These are phyloP conservation scores for Drosophila paulistorum DNA, from an alignment of 1,140 invertebrate species.

Conservation along the genomic window DNA sequence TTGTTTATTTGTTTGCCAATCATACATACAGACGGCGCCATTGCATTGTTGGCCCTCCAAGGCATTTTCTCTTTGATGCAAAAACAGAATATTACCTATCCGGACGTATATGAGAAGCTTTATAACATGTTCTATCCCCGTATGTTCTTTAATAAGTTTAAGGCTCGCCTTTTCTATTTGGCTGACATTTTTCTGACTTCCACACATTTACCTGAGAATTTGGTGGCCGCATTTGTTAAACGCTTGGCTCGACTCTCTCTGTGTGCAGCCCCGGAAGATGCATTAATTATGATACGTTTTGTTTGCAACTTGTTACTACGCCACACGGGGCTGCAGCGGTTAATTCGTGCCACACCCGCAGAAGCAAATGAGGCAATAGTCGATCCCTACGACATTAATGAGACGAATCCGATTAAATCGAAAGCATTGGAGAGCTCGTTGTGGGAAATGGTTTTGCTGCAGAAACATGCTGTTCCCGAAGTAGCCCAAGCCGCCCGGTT, in stretches of 20 bases:
- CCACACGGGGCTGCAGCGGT: conserved; percentile 91
- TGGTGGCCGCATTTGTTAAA: conserved; percentile 97
- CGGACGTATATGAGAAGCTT: conserved; percentile 96
- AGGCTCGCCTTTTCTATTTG: conserved; percentile 92
- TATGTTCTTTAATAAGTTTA: conserved; percentile 95
- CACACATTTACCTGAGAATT: conserved; percentile 94
- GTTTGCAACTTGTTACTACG: conserved; percentile 94
- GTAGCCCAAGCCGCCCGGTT: conserved; percentile 88
- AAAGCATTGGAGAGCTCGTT: conserved; percentile 93
- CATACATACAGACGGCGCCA: conserved; percentile 88
- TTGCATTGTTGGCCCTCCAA: conserved; percentile 95
- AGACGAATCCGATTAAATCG: conserved; percentile 90
- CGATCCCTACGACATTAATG: conserved; percentile 93
- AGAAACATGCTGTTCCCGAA: conserved; percentile 89
- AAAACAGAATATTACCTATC: conserved; percentile 97
- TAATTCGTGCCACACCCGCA: conserved; percentile 87
- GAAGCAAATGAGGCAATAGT: conserved; percentile 69
- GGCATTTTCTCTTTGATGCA: conserved; percentile 95
- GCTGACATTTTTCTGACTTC: conserved; percentile 96
- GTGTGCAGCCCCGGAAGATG: conserved; percentile 91
- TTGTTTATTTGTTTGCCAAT: not conserved
- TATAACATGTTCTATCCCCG: conserved; percentile 96
- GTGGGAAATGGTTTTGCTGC: conserved; percentile 94
- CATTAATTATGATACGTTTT: conserved; percentile 91
- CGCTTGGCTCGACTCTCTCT: conserved; percentile 92